A percentile compares a stretch with the other conserved stretches of the same genome.
These are phyloP conservation scores for Garrulus glandarius DNA, from an alignment of 2,797 vertebrate species.

Conservation along the genomic window DNA sequence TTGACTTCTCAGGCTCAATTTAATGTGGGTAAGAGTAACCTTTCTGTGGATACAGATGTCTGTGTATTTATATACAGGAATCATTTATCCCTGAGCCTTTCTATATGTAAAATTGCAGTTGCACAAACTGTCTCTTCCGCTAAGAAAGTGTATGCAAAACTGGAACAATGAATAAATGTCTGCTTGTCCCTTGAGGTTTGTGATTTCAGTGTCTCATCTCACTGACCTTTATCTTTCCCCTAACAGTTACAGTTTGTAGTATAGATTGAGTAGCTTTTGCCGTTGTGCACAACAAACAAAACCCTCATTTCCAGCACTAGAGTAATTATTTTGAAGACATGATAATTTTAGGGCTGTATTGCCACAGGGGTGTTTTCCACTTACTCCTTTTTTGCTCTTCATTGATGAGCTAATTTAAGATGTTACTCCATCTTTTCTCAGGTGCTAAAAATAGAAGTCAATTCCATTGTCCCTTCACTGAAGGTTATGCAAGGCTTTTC, in stretches of 20 bases:
- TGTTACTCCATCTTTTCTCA: not conserved
- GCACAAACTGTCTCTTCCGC: not conserved
- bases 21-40: not conserved
- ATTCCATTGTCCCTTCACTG: not conserved
- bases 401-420: not conserved
- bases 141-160: not conserved
- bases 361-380: accelerated
- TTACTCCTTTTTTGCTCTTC: not conserved
- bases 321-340: not conserved
- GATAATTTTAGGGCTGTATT: not conserved
- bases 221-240: not conserved
- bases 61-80: not conserved
- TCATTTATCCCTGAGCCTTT: not conserved
- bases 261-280: not conserved
- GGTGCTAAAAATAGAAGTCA: not conserved
- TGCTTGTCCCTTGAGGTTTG: not conserved
- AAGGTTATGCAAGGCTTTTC: not conserved
- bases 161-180: not conserved
- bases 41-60: not conserved
- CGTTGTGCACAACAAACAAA: not conserved
- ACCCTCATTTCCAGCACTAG: not conserved
- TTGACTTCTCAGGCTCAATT: not conserved
- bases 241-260: not conserved
- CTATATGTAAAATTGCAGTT: not conserved
- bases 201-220: not conserved